A percentile compares a stretch with the other conserved stretches of the same genome.
Evolutionary conservation across 1,140 invertebrate species (phyloP).

Genomic region (Drosophila nigromelanica): DNA sequence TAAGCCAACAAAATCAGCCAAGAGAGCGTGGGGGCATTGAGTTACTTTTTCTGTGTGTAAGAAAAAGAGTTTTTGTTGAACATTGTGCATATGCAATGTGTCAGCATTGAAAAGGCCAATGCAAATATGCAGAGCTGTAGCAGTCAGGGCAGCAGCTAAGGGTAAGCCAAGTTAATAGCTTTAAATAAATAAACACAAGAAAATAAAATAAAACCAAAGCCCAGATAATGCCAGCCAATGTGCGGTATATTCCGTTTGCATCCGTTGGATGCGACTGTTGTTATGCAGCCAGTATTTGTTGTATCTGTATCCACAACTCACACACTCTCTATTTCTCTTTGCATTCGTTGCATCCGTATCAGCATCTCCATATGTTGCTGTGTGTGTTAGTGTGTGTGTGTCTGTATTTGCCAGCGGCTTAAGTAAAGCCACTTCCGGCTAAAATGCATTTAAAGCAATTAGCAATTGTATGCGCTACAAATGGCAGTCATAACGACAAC

Average conservation of each 20-base stretch:
- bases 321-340: not conserved
- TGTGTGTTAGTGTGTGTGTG: slow-evolving; percentile 23
- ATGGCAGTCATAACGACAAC: slow-evolving; percentile 36
- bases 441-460: slow-evolving; percentile 77
- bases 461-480: slow-evolving; percentile 65
- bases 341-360: not conserved
- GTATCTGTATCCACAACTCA: not conserved
- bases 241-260: slow-evolving; percentile 45
- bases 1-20: slow-evolving; percentile 25
- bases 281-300: slow-evolving; percentile 17
- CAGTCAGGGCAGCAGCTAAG: slow-evolving; percentile 28
- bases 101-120: slow-evolving; percentile 2
- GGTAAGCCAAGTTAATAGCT: slow-evolving; percentile 58
- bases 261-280: slow-evolving; percentile 5
- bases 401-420: slow-evolving; percentile 53
- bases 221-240: slow-evolving; percentile 63
- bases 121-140: slow-evolving; percentile 6
- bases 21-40: not conserved
- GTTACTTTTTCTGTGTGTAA: slow-evolving; percentile 33
- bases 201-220: slow-evolving; percentile 41
- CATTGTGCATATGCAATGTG: slow-evolving; percentile 41
- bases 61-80: slow-evolving; percentile 44
- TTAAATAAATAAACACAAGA: slow-evolving; percentile 72
- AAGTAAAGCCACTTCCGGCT: slow-evolving; percentile 69
- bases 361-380: not conserved